Percentiles rank a stretch among this genome's conserved stretches.
These are phyloP conservation scores for Benthosema pterotum DNA, from an alignment of 2,797 vertebrate genomes.

Conservation along the genomic window DNA sequence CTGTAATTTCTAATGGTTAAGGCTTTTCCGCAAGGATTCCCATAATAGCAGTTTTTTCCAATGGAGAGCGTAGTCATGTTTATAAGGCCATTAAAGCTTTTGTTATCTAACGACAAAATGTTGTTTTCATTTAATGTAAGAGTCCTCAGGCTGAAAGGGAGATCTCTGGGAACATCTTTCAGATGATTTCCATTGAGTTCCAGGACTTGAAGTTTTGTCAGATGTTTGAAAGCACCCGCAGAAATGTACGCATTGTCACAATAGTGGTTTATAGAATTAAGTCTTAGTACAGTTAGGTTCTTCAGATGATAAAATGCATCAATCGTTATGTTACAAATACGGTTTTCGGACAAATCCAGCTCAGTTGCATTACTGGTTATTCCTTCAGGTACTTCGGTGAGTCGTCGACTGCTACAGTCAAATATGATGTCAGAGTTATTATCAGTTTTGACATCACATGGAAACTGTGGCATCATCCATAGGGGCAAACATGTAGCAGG, in stretches of 20 bases:
- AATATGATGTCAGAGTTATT: too few relatives aligned
- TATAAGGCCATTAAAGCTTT: constrained; percentile 71
- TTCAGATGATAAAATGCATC: too few relatives aligned
- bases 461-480: constrained; percentile 82
- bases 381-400: too few relatives aligned
- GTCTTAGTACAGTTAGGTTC: too few relatives aligned
- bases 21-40: constrained; percentile 81
- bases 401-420: too few relatives aligned
- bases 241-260: constrained; percentile 56
- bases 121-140: constrained; percentile 82
- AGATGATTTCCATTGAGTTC: constrained; percentile 79
- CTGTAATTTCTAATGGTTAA: constrained; percentile 71
- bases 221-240: constrained; percentile 73
- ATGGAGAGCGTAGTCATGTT: constrained; percentile 81
- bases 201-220: constrained; percentile 78
- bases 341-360: too few relatives aligned
- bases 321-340: too few relatives aligned
- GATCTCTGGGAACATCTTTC: constrained; percentile 72
- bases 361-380: too few relatives aligned
- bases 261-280: too few relatives aligned
- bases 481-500: constrained; percentile 45
- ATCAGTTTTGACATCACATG: too few relatives aligned
- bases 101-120: constrained; percentile 73
- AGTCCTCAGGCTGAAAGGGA: constrained; percentile 76
- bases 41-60: constrained; percentile 88